These are phyloP conservation scores for Syngnathus acus DNA, from an alignment of 2,797 vertebrate genomes.

Conservation along the genomic window DNA sequence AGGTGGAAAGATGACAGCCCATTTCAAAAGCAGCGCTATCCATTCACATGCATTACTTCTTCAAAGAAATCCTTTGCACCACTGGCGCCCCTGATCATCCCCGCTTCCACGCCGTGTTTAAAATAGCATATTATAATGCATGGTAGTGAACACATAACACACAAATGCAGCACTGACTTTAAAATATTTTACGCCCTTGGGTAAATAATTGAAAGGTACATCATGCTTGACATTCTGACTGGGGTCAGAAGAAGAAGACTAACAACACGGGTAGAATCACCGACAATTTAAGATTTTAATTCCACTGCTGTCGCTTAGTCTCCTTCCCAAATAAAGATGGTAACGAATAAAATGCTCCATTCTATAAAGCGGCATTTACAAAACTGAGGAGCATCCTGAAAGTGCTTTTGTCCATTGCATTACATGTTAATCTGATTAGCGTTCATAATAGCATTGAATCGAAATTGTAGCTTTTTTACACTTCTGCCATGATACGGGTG, in stretches of 20 bases:
- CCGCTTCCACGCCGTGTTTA: neutral
- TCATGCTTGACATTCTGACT: neutral
- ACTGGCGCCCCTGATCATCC: neutral
- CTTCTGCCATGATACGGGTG: neutral
- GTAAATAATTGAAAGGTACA: neutral
- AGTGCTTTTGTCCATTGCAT: neutral
- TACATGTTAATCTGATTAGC: neutral
- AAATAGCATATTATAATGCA: neutral
- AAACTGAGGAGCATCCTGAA: neutral
- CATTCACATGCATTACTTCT: slow-evolving; percentile 14
- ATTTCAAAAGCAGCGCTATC: slow-evolving; percentile 37
- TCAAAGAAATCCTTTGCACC: neutral
- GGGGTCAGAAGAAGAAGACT: neutral
- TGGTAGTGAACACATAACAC: neutral
- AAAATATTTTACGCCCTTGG: neutral
- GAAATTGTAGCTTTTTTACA: neutral
- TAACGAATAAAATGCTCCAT: neutral
- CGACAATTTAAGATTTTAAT: neutral
- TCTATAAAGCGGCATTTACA: neutral
- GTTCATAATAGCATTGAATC: neutral
- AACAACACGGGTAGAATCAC: neutral
- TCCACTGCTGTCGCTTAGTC: neutral
- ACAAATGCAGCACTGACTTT: neutral
- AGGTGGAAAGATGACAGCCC: slow-evolving; percentile 44
- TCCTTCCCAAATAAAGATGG: no score